A percentile compares a stretch with the other conserved stretches of the same genome.
phyloP scores from a whole-genome alignment of 2,797 vertebrate species.

The Chiroxiphia lanceolata region DNA sequence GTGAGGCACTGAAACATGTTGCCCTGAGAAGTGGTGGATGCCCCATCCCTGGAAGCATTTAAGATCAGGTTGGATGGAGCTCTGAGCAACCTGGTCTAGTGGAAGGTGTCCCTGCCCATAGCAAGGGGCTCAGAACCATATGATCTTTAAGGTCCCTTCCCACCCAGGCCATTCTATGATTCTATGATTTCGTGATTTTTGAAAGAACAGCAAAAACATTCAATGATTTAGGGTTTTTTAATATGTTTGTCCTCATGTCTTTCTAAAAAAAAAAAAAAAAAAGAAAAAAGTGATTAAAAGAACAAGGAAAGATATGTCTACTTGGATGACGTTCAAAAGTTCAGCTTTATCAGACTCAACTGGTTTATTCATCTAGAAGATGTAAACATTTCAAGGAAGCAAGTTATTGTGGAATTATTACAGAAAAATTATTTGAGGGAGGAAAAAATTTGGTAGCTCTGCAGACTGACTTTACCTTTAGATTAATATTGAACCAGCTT shows the following conservation, averaged over 20 bases:
- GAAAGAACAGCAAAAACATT: not conserved
- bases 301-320: not conserved
- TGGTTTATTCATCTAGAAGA: not conserved
- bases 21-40: not conserved
- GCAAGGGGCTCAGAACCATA: rapidly evolving
- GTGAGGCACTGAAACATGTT: not conserved
- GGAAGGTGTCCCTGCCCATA: not conserved
- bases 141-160: not conserved
- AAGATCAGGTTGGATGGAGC: not conserved
- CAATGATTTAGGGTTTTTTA: not conserved
- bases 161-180: not conserved
- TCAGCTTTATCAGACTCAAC: not conserved
- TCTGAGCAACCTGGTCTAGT: not conserved
- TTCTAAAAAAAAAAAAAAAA: not conserved
- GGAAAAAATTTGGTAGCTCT: not conserved
- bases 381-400: not conserved
- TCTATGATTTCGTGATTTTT: not conserved
- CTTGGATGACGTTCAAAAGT: not conserved
- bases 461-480: not conserved
- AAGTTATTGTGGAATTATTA: not conserved
- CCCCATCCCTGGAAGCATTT: not conserved
- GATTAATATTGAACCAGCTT: not conserved
- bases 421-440: not conserved
- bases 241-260: not conserved
- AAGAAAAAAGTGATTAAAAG: rapidly evolving